Evolutionary conservation across 1,140 invertebrate species (phyloP).

Genomic region (Zaprionus nigranus): DNA sequence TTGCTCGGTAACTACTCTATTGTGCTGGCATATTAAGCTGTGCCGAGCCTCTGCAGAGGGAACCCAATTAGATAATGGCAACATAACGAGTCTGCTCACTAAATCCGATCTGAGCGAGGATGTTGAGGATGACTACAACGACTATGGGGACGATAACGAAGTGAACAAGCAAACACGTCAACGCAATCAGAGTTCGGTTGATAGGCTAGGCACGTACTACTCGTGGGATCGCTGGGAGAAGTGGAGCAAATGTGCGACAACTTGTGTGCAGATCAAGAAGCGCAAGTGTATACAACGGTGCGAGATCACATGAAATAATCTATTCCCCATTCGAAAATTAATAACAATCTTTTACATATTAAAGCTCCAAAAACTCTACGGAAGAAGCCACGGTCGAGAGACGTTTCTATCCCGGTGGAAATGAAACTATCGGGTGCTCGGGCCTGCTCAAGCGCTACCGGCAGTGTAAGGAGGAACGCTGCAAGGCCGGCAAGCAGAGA

Average conservation of each 20-base stretch:
- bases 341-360: background rate
- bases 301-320: background rate
- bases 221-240: constrained; percentile 68
- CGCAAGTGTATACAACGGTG: constrained; percentile 66
- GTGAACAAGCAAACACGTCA: constrained; percentile 37
- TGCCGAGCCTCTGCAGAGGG: constrained; percentile 13
- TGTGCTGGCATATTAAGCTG: constrained; percentile 8
- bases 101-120: constrained; percentile 39
- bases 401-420: constrained; percentile 66
- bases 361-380: constrained; percentile 49
- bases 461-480: constrained; percentile 90
- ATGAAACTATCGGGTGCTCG: constrained; percentile 85
- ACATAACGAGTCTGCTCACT: constrained; percentile 3
- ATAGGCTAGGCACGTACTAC: constrained; percentile 61
- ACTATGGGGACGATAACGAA: constrained; percentile 44
- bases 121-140: constrained; percentile 53
- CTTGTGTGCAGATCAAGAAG: constrained; percentile 64
- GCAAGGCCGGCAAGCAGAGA: constrained; percentile 46
- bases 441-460: constrained; percentile 88
- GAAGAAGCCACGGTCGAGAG: constrained; percentile 24
- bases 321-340: background rate
- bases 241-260: constrained; percentile 66
- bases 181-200: constrained; percentile 39
- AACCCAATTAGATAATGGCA: background rate
- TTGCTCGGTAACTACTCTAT: background rate